These are phyloP conservation scores for Ophioninae sp. DNA, from an alignment of 2,888 invertebrate genomes.

Conservation along the genomic window DNA sequence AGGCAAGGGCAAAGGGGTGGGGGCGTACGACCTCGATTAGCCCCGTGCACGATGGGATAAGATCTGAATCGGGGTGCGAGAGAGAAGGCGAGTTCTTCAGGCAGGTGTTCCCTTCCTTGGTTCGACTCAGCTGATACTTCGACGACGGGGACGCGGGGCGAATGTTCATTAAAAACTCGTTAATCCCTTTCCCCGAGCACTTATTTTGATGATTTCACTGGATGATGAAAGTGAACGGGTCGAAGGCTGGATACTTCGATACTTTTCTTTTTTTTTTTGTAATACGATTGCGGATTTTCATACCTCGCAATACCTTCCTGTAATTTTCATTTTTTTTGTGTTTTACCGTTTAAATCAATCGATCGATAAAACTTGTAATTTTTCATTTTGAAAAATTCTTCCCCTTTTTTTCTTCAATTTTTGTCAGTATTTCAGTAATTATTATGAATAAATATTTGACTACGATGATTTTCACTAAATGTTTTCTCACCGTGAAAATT, in stretches of 20 bases:
- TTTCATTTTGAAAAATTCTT: conserved; percentile 7
- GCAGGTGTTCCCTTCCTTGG: conserved; percentile 64
- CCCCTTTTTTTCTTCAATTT: no score
- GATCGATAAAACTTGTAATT: background rate
- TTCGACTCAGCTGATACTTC: conserved; percentile 62
- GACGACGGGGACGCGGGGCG: conserved; percentile 54
- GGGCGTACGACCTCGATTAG: conserved; percentile 63
- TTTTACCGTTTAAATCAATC: conserved; percentile 9
- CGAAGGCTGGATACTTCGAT: conserved; percentile 32
- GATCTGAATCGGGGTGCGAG: conserved; percentile 62
- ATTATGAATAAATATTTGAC: no score
- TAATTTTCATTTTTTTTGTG: conserved; percentile 1
- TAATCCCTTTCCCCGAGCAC: conserved; percentile 66
- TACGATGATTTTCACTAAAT: no score
- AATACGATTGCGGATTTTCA: background rate
- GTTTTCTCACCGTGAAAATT: no score
- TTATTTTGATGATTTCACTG: conserved; percentile 45
- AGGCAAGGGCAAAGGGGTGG: conserved; percentile 17
- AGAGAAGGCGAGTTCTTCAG: conserved; percentile 59
- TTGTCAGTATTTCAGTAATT: no score
- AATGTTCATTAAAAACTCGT: conserved; percentile 76
- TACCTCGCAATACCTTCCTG: background rate
- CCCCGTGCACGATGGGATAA: conserved; percentile 65
- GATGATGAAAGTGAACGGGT: conserved; percentile 49
- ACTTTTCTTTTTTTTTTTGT: background rate